Conservation (phyloP, 1,140 invertebrate genomes). For the Carcinoscorpius rotundicauda region DNA sequence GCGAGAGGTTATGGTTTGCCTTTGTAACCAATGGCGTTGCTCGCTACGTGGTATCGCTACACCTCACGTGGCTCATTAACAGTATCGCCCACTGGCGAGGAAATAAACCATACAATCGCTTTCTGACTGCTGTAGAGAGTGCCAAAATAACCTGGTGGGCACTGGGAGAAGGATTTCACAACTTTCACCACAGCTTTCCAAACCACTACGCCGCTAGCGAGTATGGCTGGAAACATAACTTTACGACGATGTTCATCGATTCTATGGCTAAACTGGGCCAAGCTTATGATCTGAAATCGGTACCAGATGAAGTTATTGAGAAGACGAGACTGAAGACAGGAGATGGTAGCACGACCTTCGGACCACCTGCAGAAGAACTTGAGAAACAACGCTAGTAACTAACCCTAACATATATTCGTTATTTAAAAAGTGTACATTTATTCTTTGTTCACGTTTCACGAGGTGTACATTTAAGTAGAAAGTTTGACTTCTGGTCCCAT, state of each 20-base stretch:
- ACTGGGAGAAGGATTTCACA: conserved; percentile 48
- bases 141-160: conserved; percentile 27
- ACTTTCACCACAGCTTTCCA: conserved; percentile 44
- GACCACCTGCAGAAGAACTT: too few species aligned
- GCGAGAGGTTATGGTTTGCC: conserved; percentile 42
- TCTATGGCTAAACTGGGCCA: conserved; percentile 34
- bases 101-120: conserved; percentile 32
- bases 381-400: too few species aligned
- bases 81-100: conserved; percentile 37
- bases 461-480: too few species aligned
- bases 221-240: conserved; percentile 36
- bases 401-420: too few species aligned
- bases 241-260: conserved; percentile 41
- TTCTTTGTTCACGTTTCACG: too few species aligned
- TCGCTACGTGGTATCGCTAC: conserved; percentile 35
- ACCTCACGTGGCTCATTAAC: conserved; percentile 36
- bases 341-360: conserved; percentile 35
- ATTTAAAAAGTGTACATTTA: too few species aligned
- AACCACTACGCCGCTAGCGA: conserved; percentile 38
- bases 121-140: conserved; percentile 35
- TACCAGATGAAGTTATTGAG: conserved; percentile 34
- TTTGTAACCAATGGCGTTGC: conserved; percentile 59
- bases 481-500: too few species aligned
- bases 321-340: conserved; percentile 43
- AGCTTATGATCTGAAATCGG: conserved; percentile 36